Percentiles rank a stretch among this genome's conserved stretches.
Evolutionary conservation across 1,140 invertebrate species (phyloP).

Genomic region (Parasteatoda tepidariorum): DNA sequence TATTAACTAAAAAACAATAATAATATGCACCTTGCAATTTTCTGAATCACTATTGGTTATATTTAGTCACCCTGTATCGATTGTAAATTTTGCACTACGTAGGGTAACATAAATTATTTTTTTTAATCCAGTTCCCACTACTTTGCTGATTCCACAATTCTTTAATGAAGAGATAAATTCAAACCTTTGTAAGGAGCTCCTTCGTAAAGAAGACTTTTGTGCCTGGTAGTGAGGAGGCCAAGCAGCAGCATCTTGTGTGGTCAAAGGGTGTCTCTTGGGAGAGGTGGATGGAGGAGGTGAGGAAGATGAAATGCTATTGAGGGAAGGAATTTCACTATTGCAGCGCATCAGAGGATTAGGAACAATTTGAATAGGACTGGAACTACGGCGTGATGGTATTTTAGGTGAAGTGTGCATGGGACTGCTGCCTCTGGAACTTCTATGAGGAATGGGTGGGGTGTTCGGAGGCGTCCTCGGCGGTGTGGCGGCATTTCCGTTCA

Average conservation of each 20-base stretch:
- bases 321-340: constrained; percentile 33
- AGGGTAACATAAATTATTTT: too few relatives aligned
- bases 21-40: too few relatives aligned
- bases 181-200: constrained; percentile 58
- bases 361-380: constrained; percentile 47
- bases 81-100: too few relatives aligned
- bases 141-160: too few relatives aligned
- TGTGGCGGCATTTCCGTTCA: constrained; percentile 80
- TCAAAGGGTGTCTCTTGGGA: constrained; percentile 25
- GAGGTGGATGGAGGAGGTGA: constrained; percentile 12
- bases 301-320: constrained; percentile 11
- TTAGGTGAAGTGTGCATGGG: constrained; percentile 70
- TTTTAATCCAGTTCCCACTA: too few relatives aligned
- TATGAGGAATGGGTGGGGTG: constrained; percentile 66
- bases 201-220: constrained; percentile 54
- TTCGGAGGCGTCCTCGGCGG: constrained; percentile 78
- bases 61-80: too few relatives aligned
- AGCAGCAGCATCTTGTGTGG: constrained; percentile 26
- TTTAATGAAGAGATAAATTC: too few relatives aligned
- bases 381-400: constrained; percentile 46
- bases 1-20: too few relatives aligned
- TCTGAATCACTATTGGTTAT: too few relatives aligned
- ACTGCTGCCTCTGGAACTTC: constrained; percentile 74
- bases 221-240: constrained; percentile 19
- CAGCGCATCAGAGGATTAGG: constrained; percentile 30